Base-by-base conservation (phyloP, 2,888 invertebrate genomes). In the Macrophya alboannulata region DNA sequence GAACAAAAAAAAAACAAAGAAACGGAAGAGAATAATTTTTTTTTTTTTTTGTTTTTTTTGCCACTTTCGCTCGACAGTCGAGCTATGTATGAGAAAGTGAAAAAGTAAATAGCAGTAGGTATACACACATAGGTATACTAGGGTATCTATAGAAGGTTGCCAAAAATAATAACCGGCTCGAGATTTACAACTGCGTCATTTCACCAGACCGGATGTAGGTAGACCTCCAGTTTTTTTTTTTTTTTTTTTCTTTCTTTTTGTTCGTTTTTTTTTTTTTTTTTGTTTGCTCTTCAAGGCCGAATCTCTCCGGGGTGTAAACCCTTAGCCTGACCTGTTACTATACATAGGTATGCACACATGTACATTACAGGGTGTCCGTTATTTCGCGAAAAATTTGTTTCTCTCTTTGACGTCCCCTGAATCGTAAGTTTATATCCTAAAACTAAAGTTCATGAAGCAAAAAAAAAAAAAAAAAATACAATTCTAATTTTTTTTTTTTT, bases 111-210 rank as follows among this genome's bases (percentile, higher is more conserved):
- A 62, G 21, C 25, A 62, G 21, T n/a, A 55, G 55, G 55, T 55
- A 62, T n/a, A n/a, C 51, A n/a, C 2, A 17, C 51, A 51, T n/a
- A n/a, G n/a, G 51, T 51, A 17, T 5, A 51, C 4, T 15, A 5
- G 51, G 51, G n/a, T n/a, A 17, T n/a, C 17, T 55, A n/a, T n/a
- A 55, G n/a, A 55, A n/a, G 15, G 6, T 6, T 55, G n/a, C 55
- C n/a, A n/a, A 55, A 55, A 55, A 55, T 55, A 55, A 55, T 55
- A 55, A 17, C 55, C 55, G n/a, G n/a, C 55, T 55, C 55, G 55
- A 31, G 62, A 62, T 62, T 62, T 31, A 31, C 21, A 62, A 62
- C 62, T 31, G 25, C 62, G 62, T 62, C 25, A 12, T 62, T 62
- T 62, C 12, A 62, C 25, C 25, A 62, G 25, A 62, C 62, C 62